A percentile compares a stretch with the other conserved stretches of the same genome.
Conservation (phyloP, 2,113 vertebrate species). For the Nycticryphes semicollaris region DNA sequence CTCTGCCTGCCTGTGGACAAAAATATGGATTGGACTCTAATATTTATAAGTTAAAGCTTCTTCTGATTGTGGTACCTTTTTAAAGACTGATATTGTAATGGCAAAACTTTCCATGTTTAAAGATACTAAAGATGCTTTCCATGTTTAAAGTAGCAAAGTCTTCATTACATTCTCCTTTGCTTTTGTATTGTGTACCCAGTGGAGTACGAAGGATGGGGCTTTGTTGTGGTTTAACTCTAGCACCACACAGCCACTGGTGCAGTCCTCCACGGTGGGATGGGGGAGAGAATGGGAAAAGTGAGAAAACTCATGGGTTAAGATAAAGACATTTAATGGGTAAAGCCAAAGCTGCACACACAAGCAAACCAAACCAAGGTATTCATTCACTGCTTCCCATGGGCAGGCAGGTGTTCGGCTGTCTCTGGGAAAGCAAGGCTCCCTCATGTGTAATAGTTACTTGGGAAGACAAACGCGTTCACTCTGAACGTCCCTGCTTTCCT, state of each 20-base stretch:
- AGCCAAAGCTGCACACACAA: background rate
- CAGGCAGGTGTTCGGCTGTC: background rate
- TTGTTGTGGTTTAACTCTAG: background rate
- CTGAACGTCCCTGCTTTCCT: background rate
- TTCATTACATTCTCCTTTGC: background rate
- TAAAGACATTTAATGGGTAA: background rate
- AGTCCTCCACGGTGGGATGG: background rate
- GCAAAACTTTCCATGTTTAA: background rate
- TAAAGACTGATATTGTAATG: constrained; percentile 8
- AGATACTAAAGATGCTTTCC: background rate
- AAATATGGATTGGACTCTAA: constrained; percentile 56
- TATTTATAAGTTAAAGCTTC: constrained; percentile 59
- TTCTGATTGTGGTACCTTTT: background rate
- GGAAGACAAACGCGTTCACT: background rate
- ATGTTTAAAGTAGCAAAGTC: constrained; percentile 6
- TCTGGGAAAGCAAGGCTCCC: background rate
- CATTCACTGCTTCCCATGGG: background rate
- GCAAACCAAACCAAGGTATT: background rate
- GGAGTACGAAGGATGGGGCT: background rate
- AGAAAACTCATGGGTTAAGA: background rate
- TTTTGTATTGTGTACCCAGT: background rate
- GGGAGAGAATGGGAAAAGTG: background rate
- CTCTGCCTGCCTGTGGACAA: constrained; percentile 23
- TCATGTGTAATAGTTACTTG: background rate
- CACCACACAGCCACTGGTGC: background rate